Base-by-base conservation (phyloP, 2,797 vertebrate species). In the Argyrosomus regius region DNA sequence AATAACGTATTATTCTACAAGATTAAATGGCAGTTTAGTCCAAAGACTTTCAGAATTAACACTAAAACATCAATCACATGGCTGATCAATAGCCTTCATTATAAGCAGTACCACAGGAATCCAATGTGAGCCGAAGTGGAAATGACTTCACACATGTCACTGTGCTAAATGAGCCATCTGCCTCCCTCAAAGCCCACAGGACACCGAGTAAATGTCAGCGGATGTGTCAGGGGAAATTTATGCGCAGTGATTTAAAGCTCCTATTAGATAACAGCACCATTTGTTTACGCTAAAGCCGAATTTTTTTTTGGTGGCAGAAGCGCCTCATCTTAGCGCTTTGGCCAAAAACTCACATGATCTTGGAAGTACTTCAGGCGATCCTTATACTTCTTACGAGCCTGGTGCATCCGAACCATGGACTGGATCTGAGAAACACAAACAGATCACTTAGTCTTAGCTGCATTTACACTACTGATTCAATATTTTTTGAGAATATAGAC, bases 381-480 rank as follows among this genome's bases (percentile, higher is more conserved):
- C 91, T 85, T 96, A 60, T 99, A 98, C 56, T 96, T 97, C 90
- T 96, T 99, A 85, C 97, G 96, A 77, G 97, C 97, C 85, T 98
- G 98, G 77, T 98, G 95, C 98, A 99, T 99, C 86, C 98, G 96
- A 48, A 98, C 96, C 95, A 98, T 90, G 1, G 98, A 96, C 4
- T 99, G 98, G 89, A 99, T 97, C 98, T 99, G 88, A 81, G 50
- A 1, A 20, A 45, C 18, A 56, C 18, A 72, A 24, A 53, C 0
- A 31, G 65, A 28, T 2, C 3, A 1, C 35, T 63, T 2, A 72
- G 41, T 28, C 1, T 39, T 11, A 22, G 48, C 2, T 13, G 12
- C 0, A 22, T 31, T 13, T 45, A 9, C 12, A 20, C 3, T 2
- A 11, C 26, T 18, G 20, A n/a, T 26, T 3, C 3, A 10, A 13